Percentiles rank a stretch among this genome's conserved stretches.
These are phyloP conservation scores for Chelonus insularis DNA, from an alignment of 1,140 invertebrate genomes.

Conservation along the genomic window DNA sequence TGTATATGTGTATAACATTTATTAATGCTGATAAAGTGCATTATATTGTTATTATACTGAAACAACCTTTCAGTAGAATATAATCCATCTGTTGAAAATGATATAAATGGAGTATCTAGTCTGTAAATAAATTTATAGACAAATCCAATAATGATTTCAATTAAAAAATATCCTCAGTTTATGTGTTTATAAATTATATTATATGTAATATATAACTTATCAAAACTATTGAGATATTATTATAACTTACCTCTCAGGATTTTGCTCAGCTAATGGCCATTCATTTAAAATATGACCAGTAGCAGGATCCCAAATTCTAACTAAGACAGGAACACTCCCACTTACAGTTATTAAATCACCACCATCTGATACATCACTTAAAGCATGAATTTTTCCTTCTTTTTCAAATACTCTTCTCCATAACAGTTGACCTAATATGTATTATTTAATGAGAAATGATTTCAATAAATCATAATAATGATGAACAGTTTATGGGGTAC, in stretches of 20 bases:
- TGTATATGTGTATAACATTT: too few species aligned
- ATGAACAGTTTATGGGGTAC: too few species aligned
- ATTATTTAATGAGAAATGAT: not conserved
- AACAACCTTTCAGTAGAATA: conserved; percentile 53
- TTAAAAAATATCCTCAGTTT: not conserved
- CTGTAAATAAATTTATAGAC: conserved; percentile 41
- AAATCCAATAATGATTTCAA: not conserved
- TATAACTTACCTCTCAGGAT: conserved; percentile 47
- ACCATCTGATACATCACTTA: conserved; percentile 65
- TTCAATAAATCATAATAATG: not conserved
- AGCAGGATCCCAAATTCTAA: conserved; percentile 76
- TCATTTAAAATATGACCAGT: conserved; percentile 67
- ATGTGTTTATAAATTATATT: not conserved
- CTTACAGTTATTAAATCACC: conserved; percentile 73
- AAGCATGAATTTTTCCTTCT: conserved; percentile 55
- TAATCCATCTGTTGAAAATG: conserved; percentile 55
- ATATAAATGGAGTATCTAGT: conserved; percentile 55
- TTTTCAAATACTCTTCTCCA: conserved; percentile 82
- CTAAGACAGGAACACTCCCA: conserved; percentile 70
- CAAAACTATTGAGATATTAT: conserved; percentile 18
- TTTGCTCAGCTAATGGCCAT: conserved; percentile 57
- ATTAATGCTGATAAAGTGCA: conserved; percentile 1
- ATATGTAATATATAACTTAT: too few species aligned
- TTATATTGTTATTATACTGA: conserved; percentile 19
- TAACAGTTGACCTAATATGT: conserved; percentile 68